Conservation (phyloP, 2,113 vertebrate genomes). For the Phalacrocorax pelagicus region DNA sequence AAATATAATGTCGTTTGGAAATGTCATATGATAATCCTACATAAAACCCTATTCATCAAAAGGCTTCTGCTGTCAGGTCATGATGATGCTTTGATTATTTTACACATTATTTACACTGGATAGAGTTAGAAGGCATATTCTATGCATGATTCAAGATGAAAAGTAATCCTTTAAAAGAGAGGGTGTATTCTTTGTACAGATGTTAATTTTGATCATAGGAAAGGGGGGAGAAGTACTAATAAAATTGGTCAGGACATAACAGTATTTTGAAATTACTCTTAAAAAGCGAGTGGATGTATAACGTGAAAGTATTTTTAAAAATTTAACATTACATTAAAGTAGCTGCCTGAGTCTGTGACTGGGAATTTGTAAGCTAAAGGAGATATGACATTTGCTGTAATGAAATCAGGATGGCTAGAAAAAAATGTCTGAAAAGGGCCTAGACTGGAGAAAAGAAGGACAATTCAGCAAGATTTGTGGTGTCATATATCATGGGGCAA, state of each 20-base stretch:
- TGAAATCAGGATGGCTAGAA: constrained; percentile 22
- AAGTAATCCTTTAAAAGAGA: constrained; percentile 63
- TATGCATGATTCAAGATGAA: constrained; percentile 60
- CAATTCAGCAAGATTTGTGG: background rate
- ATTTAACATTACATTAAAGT: constrained; percentile 46
- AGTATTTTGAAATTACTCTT: constrained; percentile 48
- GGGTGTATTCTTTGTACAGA: constrained; percentile 60
- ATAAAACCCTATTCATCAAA: constrained; percentile 78
- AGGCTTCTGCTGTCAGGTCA: constrained; percentile 70
- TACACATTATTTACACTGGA: constrained; percentile 76
- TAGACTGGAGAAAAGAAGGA: background rate
- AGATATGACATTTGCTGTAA: constrained; percentile 52
- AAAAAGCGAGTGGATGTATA: constrained; percentile 32
- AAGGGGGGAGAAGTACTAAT: constrained; percentile 3
- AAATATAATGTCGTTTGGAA: constrained; percentile 79
- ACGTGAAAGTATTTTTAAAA: constrained; percentile 50
- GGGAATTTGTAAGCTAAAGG: constrained; percentile 31
- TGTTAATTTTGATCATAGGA: constrained; percentile 64
- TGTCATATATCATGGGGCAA: background rate
- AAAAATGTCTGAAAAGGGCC: background rate
- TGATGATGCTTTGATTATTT: constrained; percentile 78
- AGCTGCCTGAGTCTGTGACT: constrained; percentile 20
- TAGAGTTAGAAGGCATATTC: constrained; percentile 73
- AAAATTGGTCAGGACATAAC: constrained; percentile 36
- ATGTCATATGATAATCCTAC: constrained; percentile 80